Evolutionary conservation across 1,140 invertebrate species (phyloP), one percentile per base, ranked within the genome.

Genomic region (Aphis gossypii): DNA sequence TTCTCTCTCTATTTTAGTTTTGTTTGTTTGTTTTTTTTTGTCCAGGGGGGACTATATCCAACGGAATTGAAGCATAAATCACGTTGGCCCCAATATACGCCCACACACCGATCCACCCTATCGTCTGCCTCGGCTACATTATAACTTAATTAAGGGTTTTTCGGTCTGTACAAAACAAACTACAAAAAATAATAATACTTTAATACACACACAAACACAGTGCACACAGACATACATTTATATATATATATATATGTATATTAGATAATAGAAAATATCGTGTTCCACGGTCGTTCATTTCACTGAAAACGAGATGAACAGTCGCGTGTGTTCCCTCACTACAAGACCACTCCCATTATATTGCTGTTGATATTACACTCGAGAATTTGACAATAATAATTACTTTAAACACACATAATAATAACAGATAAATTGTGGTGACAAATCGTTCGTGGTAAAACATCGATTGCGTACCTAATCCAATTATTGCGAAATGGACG

Each of bases 71-170:
- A 93, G 82, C n/a, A 56, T 93, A 93, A 93, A 93, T 93, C 51
- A 93, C 92, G 76, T 41, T 30, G 82, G 92, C 82, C 35, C 82
- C 92, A n/a, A 93, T 54, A 93, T 44, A 93, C 92, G 92, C 92
- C 92, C 92, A 93, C 68, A 51, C 35, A 41, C 41, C 82, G 46
- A 35, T 56, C 48, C 82, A 86, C 92, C 82, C 92, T 56, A 68
- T 92, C 90, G 46, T 48, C 44, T 38, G 76, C 46, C 25, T 44
- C 90, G 41, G 68, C 35, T 25, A 51, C 60, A 48, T 93, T 93
- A 93, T 93, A 93, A 93, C 92, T 93, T 93, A 93, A 93, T 93
- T 93, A 93, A 54, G 92, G 82, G 56, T 92, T 89, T 35, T n/a
- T 35, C 35, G 87, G 48, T 48, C 2, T 68, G 56, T 82, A 68